A percentile compares a stretch with the other conserved stretches of the same genome.
Evolutionary conservation across 2,888 invertebrate species (phyloP).

Genomic region (Epinotia nisella): DNA sequence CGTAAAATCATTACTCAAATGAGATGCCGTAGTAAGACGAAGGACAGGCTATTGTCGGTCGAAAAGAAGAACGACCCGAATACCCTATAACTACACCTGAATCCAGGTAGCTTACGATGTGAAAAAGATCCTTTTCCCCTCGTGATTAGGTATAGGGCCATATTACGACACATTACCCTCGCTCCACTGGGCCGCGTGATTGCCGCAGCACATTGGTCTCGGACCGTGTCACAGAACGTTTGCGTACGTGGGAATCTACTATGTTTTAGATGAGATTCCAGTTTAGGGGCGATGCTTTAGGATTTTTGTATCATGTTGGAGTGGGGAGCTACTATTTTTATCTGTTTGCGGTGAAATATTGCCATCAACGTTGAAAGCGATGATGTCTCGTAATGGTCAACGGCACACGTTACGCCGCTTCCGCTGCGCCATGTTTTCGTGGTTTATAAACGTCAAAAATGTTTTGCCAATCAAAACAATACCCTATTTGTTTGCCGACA

Average conservation of each 20-base stretch:
- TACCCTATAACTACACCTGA: background rate
- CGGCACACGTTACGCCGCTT: no score
- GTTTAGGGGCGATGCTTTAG: background rate
- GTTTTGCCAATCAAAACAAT: no score
- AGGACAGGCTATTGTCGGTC: no score
- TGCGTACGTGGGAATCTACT: constrained; percentile 2
- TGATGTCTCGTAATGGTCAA: no score
- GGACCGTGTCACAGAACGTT: constrained; percentile 23
- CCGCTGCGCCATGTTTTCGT: no score
- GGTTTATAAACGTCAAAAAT: no score
- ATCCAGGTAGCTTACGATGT: background rate
- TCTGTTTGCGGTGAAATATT: background rate
- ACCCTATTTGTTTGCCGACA: no score
- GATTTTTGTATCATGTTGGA: background rate
- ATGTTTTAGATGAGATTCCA: constrained; percentile 25
- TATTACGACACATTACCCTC: constrained; percentile 48
- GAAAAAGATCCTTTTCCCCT: constrained; percentile 29
- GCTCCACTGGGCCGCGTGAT: constrained; percentile 57
- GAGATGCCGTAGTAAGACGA: no score
- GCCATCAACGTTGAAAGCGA: background rate
- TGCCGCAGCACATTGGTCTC: constrained; percentile 51
- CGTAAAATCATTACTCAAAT: no score
- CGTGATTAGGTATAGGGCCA: constrained; percentile 11
- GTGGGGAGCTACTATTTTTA: background rate
- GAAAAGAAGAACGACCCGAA: no score